These are phyloP conservation scores for Dromius quadrimaculatus DNA, from an alignment of 2,888 invertebrate species.

Conservation along the genomic window DNA sequence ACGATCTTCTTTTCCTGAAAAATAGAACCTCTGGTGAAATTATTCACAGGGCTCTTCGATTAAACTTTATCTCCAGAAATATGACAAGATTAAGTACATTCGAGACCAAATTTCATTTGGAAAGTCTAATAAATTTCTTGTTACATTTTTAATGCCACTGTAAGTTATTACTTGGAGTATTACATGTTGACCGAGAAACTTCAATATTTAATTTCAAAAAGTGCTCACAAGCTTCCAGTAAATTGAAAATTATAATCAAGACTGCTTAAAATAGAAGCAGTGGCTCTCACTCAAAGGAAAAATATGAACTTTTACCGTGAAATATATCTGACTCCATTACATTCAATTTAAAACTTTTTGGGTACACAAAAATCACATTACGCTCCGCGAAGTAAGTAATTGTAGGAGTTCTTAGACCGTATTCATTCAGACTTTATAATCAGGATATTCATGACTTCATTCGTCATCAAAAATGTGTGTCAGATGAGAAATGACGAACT, in stretches of 20 bases:
- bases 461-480: too few species aligned
- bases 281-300: too few species aligned
- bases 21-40: constrained; percentile 6
- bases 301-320: too few species aligned
- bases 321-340: too few species aligned
- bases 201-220: constrained; percentile 35
- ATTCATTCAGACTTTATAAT: too few species aligned
- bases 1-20: constrained; percentile 19
- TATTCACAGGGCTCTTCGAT: constrained; percentile 1
- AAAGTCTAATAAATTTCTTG: neutral
- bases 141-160: constrained; percentile 36
- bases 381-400: too few species aligned
- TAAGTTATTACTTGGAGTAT: constrained; percentile 37
- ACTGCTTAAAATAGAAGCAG: constrained; percentile 6
- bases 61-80: constrained; percentile 5
- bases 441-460: too few species aligned
- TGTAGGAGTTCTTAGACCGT: too few species aligned
- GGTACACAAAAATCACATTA: too few species aligned
- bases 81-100: constrained; percentile 1
- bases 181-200: too few species aligned
- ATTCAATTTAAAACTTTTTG: too few species aligned
- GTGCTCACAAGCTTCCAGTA: constrained; percentile 26
- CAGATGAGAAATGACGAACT: too few species aligned
- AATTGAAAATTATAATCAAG: constrained; percentile 36
- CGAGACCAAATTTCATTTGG: constrained; percentile 16